phyloP scores from a whole-genome alignment of 2,888 invertebrate genomes.

The Diarsia brunnea region DNA sequence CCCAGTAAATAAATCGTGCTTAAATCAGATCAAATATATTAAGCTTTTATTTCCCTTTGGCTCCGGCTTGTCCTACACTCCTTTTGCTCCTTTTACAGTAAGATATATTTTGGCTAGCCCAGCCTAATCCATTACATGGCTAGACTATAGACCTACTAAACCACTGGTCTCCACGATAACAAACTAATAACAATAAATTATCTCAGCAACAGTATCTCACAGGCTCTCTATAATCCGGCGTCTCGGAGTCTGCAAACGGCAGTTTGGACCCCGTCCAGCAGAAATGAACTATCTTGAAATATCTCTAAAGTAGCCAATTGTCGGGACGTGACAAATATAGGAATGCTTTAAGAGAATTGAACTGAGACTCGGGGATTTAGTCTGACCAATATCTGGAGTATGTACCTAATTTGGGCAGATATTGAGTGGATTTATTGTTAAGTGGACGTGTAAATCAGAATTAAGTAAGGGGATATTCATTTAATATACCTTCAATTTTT shows the following conservation, averaged over 20 bases:
- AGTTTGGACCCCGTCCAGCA: conserved; percentile 69
- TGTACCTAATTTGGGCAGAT: background rate
- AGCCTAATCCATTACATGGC: conserved; percentile 1
- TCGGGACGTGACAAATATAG: conserved; percentile 39
- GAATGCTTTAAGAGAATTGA: conserved; percentile 29
- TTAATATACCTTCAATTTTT: too few relatives aligned
- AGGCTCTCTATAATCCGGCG: conserved; percentile 55
- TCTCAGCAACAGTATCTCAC: conserved; percentile 33
- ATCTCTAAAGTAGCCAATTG: conserved; percentile 34
- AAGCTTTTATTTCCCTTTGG: too few relatives aligned
- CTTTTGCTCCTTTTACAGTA: background rate
- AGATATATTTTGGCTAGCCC: background rate
- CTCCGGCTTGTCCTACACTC: too few relatives aligned
- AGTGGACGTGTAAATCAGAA: too few relatives aligned
- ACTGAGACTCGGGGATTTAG: conserved; percentile 15
- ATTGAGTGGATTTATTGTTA: background rate
- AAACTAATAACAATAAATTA: conserved; percentile 52
- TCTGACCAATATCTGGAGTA: background rate
- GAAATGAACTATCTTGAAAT: conserved; percentile 28
- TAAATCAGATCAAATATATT: too few relatives aligned
- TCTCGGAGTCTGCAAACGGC: conserved; percentile 53
- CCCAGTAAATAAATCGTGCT: too few relatives aligned
- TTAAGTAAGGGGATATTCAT: too few relatives aligned
- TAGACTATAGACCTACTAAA: conserved; percentile 10
- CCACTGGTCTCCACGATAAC: conserved; percentile 22